A percentile compares a stretch with the other conserved stretches of the same genome.
phyloP scores from a whole-genome alignment of 2,888 invertebrate species.

The Dasypolia templi region DNA sequence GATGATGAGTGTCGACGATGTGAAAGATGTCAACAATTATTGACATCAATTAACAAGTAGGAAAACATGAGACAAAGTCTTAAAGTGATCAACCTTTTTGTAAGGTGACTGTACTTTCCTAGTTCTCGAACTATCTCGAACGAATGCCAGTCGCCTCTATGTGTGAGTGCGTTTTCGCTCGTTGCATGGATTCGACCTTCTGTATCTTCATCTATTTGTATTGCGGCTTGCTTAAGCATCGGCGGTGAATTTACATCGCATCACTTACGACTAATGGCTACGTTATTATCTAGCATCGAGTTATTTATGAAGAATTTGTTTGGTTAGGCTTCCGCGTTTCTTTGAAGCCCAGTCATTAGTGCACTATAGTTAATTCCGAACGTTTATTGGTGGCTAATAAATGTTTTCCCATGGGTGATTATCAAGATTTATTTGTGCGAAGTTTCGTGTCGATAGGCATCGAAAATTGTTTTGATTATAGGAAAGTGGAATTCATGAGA shows the following conservation, averaged over 20 bases:
- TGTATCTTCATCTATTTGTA: background rate
- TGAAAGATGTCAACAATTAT: too few relatives aligned
- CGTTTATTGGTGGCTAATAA: conserved; percentile 12
- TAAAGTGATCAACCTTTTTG: background rate
- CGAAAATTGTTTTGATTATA: conserved; percentile 19
- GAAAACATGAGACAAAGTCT: background rate
- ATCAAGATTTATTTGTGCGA: conserved; percentile 21
- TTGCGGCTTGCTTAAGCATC: background rate
- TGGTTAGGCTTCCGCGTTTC: conserved; percentile 45
- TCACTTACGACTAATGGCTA: conserved; percentile 50
- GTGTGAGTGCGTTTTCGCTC: background rate
- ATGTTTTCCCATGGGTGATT: conserved; percentile 33
- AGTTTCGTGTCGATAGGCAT: background rate
- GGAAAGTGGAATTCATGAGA: background rate
- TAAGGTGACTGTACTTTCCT: background rate
- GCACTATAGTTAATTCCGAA: conserved; percentile 5
- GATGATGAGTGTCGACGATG: too few relatives aligned
- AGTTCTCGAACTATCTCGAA: background rate
- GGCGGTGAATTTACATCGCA: conserved; percentile 44
- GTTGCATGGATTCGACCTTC: background rate
- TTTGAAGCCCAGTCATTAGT: conserved; percentile 12
- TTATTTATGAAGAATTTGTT: conserved; percentile 57
- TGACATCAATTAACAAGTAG: background rate
- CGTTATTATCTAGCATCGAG: conserved; percentile 57
- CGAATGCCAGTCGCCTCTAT: background rate